Percentiles rank a stretch among this genome's conserved stretches.
Evolutionary conservation across 2,113 vertebrate genomes (phyloP).

Genomic region (Petrocephalus microphthalmus): DNA sequence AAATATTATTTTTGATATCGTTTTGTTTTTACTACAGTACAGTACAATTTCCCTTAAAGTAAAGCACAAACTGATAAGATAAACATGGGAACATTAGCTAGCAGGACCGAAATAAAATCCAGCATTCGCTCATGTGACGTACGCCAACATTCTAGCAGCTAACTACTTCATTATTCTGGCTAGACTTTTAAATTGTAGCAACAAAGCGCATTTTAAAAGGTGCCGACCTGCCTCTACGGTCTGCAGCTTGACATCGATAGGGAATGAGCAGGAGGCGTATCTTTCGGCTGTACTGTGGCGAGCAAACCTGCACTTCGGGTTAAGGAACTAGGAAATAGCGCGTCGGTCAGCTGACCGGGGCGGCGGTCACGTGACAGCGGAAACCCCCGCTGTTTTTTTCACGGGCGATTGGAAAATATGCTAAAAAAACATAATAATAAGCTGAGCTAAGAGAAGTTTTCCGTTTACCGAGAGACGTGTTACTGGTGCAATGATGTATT

Average conservation of each 20-base stretch:
- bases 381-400: neutral
- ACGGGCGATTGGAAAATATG: neutral
- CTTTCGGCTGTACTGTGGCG: neutral
- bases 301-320: neutral
- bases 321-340: neutral
- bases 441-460: neutral
- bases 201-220: neutral
- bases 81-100: neutral
- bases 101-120: neutral
- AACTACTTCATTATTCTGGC: neutral
- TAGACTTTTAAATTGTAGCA: neutral
- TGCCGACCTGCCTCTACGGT: conserved; percentile 2
- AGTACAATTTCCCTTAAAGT: neutral
- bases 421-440: neutral
- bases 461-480: neutral
- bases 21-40: neutral
- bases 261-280: neutral
- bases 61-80: neutral
- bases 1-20: neutral
- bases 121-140: conserved; percentile 9
- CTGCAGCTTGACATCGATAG: conserved; percentile 14
- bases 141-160: neutral
- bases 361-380: neutral
- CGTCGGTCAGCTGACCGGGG: conserved; percentile 4
- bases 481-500: neutral